Base-by-base conservation (phyloP, 2,113 vertebrate species). In the Struthidea cinerea region DNA sequence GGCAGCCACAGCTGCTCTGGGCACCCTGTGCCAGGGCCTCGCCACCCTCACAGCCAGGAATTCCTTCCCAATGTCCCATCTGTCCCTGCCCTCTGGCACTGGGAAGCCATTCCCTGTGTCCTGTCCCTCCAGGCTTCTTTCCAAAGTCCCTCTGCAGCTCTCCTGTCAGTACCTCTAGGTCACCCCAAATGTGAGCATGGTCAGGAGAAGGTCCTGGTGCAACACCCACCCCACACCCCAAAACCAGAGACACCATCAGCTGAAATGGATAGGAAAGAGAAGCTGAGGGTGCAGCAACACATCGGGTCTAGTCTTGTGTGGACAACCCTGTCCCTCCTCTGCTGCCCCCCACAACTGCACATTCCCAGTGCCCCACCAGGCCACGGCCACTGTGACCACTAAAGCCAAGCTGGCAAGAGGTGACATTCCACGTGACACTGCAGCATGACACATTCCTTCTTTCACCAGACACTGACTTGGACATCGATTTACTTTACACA, bases 311-410 rank as follows among this genome's bases (percentile, higher is more conserved):
- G 20, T 14, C 37, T 39, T 42, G n/a, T 32, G 81, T 26, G 56
- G 52, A 59, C n/a, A 53, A 3, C 15, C 27, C 30, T 14, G 33
- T 16, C 52, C 65, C 14, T 27, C 20, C 37, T 47, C 65, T 42
- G 69, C 37, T 44, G n/a, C 5, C 5, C 16, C 2, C 30, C 7
- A 9, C 0, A 0, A 5, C 55, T 3, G 11, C 44, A 7, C 0
- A 0, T 15, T 46, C 71, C 76, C 26, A 37, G 15, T 11, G 47
- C 27, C 76, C 30, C 50, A 41, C 56, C 9, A 5, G 23, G 27
- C 26, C 37, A 11, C 0, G 10, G 56, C 32, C 16, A 13, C 1
- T 20, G 28, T 0, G 0, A 20, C 9, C 1, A 7, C 0, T 9
- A 7, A 26, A 50, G 59, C 0, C 22, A 60, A 74, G 37, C 2